These are phyloP conservation scores for Trilocha varians DNA, from an alignment of 2,888 invertebrate species.

Conservation along the genomic window DNA sequence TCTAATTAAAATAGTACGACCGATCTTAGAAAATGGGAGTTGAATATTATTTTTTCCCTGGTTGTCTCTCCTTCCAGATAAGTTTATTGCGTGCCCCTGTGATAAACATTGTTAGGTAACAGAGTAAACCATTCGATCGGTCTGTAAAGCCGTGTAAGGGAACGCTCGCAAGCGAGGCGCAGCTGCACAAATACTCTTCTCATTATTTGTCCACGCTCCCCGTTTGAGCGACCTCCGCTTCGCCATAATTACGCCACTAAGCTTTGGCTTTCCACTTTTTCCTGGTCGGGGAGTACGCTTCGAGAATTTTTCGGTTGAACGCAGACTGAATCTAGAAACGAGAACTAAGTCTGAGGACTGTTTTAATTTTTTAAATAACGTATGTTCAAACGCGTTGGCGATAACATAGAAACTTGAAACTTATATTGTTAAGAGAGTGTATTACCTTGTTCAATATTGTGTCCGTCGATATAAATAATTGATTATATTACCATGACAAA, in stretches of 20 bases:
- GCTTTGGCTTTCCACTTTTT: conserved; percentile 46
- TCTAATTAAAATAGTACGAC: conserved; percentile 56
- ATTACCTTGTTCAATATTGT: too few relatives aligned
- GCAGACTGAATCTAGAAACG: conserved; percentile 36
- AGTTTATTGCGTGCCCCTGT: conserved; percentile 28
- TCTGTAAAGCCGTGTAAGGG: conserved; percentile 1
- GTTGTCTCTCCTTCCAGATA: conserved; percentile 37
- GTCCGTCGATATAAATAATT: too few relatives aligned
- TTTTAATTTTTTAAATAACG: neutral
- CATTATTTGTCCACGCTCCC: conserved; percentile 54
- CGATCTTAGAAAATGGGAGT: conserved; percentile 40
- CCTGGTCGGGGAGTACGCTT: conserved; percentile 24
- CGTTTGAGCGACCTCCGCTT: conserved; percentile 38
- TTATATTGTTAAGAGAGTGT: neutral
- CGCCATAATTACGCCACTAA: conserved; percentile 52
- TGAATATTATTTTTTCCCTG: conserved; percentile 48
- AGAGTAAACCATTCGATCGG: conserved; percentile 14
- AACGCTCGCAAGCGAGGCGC: conserved; percentile 22
- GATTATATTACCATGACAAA: conserved; percentile 30
- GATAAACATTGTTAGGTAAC: neutral
- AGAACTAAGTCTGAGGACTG: conserved; percentile 10
- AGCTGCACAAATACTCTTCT: conserved; percentile 59
- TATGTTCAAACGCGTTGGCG: too few relatives aligned
- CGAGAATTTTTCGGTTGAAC: conserved; percentile 35
- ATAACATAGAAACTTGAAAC: too few relatives aligned